Base-by-base conservation (phyloP, 2,888 invertebrate species). In the Pollenia griseotomentosa region DNA sequence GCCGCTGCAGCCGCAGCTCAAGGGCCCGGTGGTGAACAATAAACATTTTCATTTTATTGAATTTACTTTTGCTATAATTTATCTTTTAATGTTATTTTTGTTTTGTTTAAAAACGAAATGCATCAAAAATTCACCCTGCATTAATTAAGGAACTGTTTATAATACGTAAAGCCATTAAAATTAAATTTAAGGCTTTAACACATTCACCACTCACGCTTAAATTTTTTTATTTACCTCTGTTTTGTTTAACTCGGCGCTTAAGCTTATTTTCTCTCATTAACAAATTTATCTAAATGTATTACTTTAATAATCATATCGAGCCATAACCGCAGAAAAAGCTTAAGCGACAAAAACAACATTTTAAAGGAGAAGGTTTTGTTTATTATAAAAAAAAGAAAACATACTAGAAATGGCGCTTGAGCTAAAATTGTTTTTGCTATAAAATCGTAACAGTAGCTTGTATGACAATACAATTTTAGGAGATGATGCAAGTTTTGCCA, bases 1-100 rank as follows among this genome's bases (percentile, higher is more conserved):
- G 93, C 93, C n/a, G 91, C 93, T 61, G 93, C 93, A 65, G 92
- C 92, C 87, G 92, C 92, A 33, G 33, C 33, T 33, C 33, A 33
- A 33, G 33, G 33, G 33, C 33, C 33, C 6, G 90, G 90, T 83
- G 93, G 91, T 10, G 91, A 91, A 55, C 92, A 93, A 88, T 93
- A 93, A 89, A 65, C 59, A 73, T 55, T 11, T 40, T 46, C 19
- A 40, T 44, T 70, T 57, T 23, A 10, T 8, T 84, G 86, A 66
- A 66, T 77, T 77, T 14, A 73, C 44, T 61, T 70, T 78, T 83
- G 57, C 70, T 68, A 48, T 79, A 86, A 75, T 79, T 83, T 79
- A 74, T 51, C 23, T 63, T 78, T 46, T 77, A 68, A 74, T 66
- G 53, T 55, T 79, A 14, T 70, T 46, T 16, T 51, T 66, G 14